Percentiles rank a stretch among this genome's conserved stretches.
Conservation (phyloP, 1,140 invertebrate species). For the Procambarus virginalis region DNA sequence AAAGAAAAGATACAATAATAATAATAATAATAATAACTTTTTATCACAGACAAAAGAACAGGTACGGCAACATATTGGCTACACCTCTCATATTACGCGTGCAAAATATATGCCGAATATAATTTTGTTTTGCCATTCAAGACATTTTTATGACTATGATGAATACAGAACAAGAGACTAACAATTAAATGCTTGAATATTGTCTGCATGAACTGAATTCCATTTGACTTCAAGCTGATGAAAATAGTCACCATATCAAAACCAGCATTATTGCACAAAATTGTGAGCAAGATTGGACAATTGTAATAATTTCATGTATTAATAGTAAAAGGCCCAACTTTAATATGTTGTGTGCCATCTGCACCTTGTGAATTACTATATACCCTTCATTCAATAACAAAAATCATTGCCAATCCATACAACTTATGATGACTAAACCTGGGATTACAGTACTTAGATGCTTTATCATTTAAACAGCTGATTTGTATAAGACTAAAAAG, state of each 20-base stretch:
- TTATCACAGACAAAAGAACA: constrained; percentile 62
- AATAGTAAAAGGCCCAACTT: background rate
- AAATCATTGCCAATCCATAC: background rate
- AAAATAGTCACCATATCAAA: background rate
- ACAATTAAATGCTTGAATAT: background rate
- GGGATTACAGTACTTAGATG: background rate
- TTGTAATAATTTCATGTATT: background rate
- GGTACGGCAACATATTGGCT: constrained; percentile 63
- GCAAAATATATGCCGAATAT: background rate
- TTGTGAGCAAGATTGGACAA: background rate
- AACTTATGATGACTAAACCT: background rate
- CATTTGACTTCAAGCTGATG: background rate
- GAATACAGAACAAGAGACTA: background rate
- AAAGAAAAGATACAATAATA: background rate
- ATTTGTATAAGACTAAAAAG: background rate
- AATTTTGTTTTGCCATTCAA: background rate
- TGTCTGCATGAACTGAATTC: background rate
- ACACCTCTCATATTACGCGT: constrained; percentile 20
- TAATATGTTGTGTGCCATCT: background rate
- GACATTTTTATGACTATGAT: background rate
- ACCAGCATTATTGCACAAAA: background rate
- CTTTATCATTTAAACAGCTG: background rate
- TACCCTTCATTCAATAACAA: background rate
- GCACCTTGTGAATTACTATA: background rate
- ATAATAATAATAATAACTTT: constrained; percentile 20